Evolutionary conservation across 2,797 vertebrate species (phyloP), one percentile per base, ranked within the genome.

Genomic region (Micrastur ruficollis): DNA sequence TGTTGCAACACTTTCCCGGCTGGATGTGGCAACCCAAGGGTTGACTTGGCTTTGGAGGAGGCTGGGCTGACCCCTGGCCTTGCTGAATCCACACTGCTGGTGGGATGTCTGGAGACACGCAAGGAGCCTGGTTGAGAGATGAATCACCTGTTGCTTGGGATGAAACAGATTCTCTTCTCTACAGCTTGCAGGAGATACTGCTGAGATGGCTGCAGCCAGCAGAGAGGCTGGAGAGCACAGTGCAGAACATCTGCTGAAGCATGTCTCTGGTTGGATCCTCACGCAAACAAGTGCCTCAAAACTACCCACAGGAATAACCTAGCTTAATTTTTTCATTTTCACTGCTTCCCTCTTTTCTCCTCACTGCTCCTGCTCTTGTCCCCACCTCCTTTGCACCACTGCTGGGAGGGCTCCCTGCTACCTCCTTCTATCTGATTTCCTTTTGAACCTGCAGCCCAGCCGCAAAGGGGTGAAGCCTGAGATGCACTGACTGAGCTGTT

Each of bases 81-180:
- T 88, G 95, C 95, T 93, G 97, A 97, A 88, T 96, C 81, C 86
- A 86, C 93, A 83, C 42, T 88, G 25, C 26, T 3, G 3, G 27
- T 53, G 44, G 26, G 52, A 50, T 91, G 89, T 76, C 93, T 72
- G 70, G 75, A 73, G n/a, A 72, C 58, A 32, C 0, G 1, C 38
- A 25, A 34, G 62, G n/a, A 96, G 67, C 62, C 34, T 92, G 62
- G 53, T 16, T 86, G 65, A 53, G 94, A 96, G 90, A 96, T 90
- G 81, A 96, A 97, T 96, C 95, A 87, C 96, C 91, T 95, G 74
- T 65, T 95, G 59, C 86, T 91, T 76, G 80, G 76, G 62, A 42
- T 76, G 61, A 66, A 53, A 89, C 9, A 40, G 36, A 23, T n/a
- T 68, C 65, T 76, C 22, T 44, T 61, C 63, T 31, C 68, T 38